Evolutionary conservation across 2,888 invertebrate genomes (phyloP).

Genomic region (Xestoiulus laeticollis): DNA sequence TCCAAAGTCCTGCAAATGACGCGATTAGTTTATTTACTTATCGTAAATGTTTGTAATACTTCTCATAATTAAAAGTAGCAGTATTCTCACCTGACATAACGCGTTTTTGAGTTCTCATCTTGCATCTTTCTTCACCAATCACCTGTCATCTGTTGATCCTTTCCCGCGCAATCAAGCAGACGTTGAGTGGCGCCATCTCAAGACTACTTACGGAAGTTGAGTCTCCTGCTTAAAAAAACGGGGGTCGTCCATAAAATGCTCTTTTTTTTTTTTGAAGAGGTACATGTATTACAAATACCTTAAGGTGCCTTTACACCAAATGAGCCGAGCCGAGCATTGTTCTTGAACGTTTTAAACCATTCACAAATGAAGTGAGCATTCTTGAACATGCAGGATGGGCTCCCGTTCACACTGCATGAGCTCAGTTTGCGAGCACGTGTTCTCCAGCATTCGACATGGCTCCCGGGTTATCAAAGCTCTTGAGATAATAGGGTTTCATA

Average conservation of each 20-base stretch:
- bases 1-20: background rate
- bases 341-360: too few relatives aligned
- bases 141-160: background rate
- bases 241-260: background rate
- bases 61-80: background rate
- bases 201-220: background rate
- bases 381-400: too few relatives aligned
- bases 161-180: background rate
- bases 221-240: background rate
- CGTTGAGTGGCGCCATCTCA: background rate
- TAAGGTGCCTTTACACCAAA: too few relatives aligned
- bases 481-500: too few relatives aligned
- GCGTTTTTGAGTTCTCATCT: background rate
- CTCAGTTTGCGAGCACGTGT: too few relatives aligned
- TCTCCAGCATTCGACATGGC: too few relatives aligned
- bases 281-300: too few relatives aligned
- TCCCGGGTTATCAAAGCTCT: too few relatives aligned
- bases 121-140: background rate
- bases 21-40: background rate
- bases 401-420: too few relatives aligned
- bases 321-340: too few relatives aligned
- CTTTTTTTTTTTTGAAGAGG: too few relatives aligned
- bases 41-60: background rate
- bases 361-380: too few relatives aligned
- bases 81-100: background rate